Evolutionary conservation across 1,140 invertebrate genomes (phyloP), one percentile per base, ranked within the genome.

Genomic region (Ruditapes philippinarum): DNA sequence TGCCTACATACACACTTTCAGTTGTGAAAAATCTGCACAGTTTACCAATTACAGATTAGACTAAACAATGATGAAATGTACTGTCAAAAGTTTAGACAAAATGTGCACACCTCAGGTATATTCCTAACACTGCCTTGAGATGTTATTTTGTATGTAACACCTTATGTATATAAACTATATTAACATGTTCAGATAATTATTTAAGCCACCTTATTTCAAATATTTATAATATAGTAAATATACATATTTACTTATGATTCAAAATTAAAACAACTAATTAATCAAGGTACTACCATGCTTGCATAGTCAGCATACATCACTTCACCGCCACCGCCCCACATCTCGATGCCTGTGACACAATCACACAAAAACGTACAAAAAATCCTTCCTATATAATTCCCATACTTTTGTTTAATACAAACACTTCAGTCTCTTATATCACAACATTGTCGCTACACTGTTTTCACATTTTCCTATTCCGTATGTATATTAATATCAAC

Each of bases 291-390:
- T 84, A 84, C 82, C 82, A 84, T 84, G 82, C 45, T 84, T 1
- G 82, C 62, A 74, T 84, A 84, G 33, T 84, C 82, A 3, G 60
- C 82, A 57, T 84, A 84, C 82, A 84, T 84, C 38, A 84, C 45
- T 36, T 70, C 82, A 54, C 82, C 82, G 19, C 82, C 25, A 19
- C 51, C 62, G 9, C 65, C 62, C 82, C 82, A 84, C 82, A 84
- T 73, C 33, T 84, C 0, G 38, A 36, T 25, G 38, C 78, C 31
- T 14, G 31, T 22, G 28, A 4, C n/a, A n/a, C n/a, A n/a, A n/a
- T n/a, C n/a, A n/a, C n/a, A n/a, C n/a, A n/a, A n/a, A n/a, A 79
- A 31, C 12, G 31, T 49, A 22, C 40, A n/a, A 14, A 80, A 38
- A 57, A 40, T 65, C 57, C 38, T 40, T 36, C n/a, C n/a, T n/a